Evolutionary conservation across 2,797 vertebrate species (phyloP).

Genomic region (Tapirus indicus): DNA sequence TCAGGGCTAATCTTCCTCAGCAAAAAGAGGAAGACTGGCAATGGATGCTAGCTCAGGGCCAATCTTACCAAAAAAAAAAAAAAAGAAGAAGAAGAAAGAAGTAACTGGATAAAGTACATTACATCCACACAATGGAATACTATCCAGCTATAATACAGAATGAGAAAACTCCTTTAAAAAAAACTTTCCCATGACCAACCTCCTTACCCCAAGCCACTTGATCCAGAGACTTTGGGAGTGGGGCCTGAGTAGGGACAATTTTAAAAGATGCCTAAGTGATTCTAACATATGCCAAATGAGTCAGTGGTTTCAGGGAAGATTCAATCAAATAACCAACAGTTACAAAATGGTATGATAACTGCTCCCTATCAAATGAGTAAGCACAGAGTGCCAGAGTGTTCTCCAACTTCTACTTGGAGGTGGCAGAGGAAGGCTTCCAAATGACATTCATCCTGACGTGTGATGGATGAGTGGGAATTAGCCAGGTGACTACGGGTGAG

Average conservation of each 20-base stretch:
- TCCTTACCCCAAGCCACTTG: neutral
- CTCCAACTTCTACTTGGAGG: neutral
- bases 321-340: neutral
- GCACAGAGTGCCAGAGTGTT: neutral
- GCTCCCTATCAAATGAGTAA: neutral
- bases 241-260: neutral
- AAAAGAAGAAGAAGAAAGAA: neutral
- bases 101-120: neutral
- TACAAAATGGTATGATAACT: neutral
- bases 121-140: neutral
- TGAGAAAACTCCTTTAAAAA: conserved; percentile 30
- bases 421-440: neutral
- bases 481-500: neutral
- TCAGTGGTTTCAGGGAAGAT: neutral
- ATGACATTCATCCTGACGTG: neutral
- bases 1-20: no score
- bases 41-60: no score
- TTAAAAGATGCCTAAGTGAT: neutral
- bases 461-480: neutral
- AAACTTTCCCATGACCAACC: neutral
- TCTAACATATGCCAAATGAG: neutral
- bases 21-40: no score
- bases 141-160: neutral
- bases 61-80: no score
- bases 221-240: neutral